Conservation (phyloP, 2,113 vertebrate species). For the Tauraco erythrolophus region DNA sequence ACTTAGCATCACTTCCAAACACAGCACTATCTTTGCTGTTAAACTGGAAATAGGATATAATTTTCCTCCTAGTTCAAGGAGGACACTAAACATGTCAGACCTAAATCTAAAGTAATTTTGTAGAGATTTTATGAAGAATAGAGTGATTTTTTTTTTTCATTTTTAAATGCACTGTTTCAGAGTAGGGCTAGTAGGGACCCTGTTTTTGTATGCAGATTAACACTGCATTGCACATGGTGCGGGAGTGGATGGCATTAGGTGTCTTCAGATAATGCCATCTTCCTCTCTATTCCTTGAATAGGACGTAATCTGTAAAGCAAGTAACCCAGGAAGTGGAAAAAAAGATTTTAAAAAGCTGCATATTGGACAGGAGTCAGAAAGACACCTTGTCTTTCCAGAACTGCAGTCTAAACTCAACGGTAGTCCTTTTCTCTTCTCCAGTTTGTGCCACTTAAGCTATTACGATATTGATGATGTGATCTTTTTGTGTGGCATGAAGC, state of each 20-base stretch:
- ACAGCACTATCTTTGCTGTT: background rate
- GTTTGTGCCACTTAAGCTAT: background rate
- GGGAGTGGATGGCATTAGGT: background rate
- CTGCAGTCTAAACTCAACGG: background rate
- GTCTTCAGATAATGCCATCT: rapidly evolving
- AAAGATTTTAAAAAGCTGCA: background rate
- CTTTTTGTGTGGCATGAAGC: background rate
- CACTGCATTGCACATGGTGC: rapidly evolving
- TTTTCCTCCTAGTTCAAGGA: background rate
- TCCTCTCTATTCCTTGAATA: background rate
- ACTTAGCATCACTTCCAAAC: background rate
- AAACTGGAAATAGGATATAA: background rate
- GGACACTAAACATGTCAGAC: background rate
- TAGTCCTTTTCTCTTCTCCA: background rate
- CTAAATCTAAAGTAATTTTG: background rate
- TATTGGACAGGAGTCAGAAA: background rate
- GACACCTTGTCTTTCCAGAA: background rate
- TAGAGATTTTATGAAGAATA: background rate
- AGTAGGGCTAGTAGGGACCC: background rate
- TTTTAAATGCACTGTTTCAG: background rate
- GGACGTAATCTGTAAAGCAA: background rate
- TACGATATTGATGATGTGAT: background rate
- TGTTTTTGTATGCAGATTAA: background rate
- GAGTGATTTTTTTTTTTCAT: background rate
- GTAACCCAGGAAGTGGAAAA: background rate